A percentile compares a stretch with the other conserved stretches of the same genome.
phyloP scores from a whole-genome alignment of 2,113 vertebrate genomes.

The Mirounga angustirostris region DNA sequence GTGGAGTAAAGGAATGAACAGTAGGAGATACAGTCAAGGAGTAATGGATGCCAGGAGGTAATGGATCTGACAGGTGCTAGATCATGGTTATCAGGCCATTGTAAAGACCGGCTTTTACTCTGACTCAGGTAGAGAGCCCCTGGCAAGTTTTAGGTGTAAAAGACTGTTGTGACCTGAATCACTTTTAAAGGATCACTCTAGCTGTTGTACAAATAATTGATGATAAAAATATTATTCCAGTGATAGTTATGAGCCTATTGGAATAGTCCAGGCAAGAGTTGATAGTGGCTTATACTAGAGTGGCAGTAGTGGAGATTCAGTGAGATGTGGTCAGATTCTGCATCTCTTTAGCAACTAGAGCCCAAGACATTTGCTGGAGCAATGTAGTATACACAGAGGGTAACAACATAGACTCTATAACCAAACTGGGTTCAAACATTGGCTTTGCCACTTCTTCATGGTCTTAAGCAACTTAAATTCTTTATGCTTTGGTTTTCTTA shows the following conservation, averaged over 20 bases:
- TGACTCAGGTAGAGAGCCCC: background rate
- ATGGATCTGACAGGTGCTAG: background rate
- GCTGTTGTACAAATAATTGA: background rate
- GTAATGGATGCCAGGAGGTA: background rate
- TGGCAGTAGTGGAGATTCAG: background rate
- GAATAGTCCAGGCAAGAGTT: background rate
- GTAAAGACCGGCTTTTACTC: background rate
- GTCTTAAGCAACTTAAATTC: background rate
- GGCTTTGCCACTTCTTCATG: background rate
- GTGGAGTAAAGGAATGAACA: background rate
- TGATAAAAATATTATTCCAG: background rate
- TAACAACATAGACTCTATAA: background rate
- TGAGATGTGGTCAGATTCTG: background rate
- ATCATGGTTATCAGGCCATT: background rate
- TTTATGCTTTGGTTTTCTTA: constrained; percentile 4
- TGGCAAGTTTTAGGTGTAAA: background rate
- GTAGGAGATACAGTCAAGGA: background rate
- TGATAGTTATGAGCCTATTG: background rate
- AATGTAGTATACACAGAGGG: accelerated
- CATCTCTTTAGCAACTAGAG: background rate
- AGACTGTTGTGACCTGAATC: background rate
- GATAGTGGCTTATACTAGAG: background rate
- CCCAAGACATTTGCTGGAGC: background rate
- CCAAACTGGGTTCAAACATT: background rate
- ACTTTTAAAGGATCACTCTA: background rate